Evolutionary conservation across 2,888 invertebrate genomes (phyloP).

Genomic region (Platycheirus rosarum): DNA sequence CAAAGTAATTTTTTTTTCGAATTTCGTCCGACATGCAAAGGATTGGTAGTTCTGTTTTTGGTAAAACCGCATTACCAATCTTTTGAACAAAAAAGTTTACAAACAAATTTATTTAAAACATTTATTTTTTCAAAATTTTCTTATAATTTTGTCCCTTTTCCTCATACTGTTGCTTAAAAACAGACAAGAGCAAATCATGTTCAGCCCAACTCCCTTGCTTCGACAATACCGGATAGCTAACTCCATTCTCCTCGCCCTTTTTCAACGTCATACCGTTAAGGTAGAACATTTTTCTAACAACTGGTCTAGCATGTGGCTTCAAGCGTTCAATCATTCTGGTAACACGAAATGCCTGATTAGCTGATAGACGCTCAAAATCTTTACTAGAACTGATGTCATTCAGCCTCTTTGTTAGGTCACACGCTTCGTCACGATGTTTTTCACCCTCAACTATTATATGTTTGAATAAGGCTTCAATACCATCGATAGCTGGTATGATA

Average conservation of each 20-base stretch:
- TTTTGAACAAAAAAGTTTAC: too few species aligned
- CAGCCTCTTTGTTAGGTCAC: slow-evolving; percentile 1
- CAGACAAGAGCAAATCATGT: not conserved
- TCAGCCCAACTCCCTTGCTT: not conserved
- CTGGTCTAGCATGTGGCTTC: slow-evolving; percentile 15
- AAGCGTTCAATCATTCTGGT: slow-evolving; percentile 13
- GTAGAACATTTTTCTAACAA: slow-evolving; percentile 8
- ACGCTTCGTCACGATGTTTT: slow-evolving; percentile 14
- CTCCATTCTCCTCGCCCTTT: slow-evolving; percentile 8
- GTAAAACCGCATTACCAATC: too few species aligned
- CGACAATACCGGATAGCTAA: slow-evolving; percentile 11
- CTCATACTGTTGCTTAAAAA: not conserved
- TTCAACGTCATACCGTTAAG: not conserved
- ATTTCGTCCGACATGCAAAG: too few species aligned
- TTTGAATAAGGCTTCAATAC: slow-evolving; percentile 4
- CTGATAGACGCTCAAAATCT: not conserved
- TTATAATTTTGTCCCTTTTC: not conserved
- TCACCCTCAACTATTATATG: slow-evolving; percentile 7
- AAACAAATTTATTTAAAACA: too few species aligned
- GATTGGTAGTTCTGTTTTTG: too few species aligned
- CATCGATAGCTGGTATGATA: not conserved
- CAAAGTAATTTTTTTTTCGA: too few species aligned
- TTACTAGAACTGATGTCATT: not conserved
- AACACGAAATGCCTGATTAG: not conserved
- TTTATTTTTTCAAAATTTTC: slow-evolving; percentile 5